Conservation (phyloP, 1,140 invertebrate genomes). For the Dolichoris vasculosae region DNA sequence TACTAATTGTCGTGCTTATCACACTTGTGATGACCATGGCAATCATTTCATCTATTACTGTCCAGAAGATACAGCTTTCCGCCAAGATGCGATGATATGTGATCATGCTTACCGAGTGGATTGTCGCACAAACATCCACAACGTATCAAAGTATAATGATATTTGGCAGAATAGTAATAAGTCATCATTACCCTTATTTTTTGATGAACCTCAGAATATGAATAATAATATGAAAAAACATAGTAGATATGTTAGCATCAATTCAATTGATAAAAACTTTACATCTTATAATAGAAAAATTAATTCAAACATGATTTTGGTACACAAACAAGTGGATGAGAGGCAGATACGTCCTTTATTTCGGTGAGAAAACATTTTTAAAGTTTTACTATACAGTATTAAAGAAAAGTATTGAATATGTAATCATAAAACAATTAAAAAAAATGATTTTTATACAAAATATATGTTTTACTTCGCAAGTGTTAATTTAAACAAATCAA, state of each 20-base stretch:
- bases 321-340: not conserved
- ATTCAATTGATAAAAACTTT: not conserved
- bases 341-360: no score
- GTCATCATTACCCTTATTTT: slow-evolving; percentile 5
- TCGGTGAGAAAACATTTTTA: no score
- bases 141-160: no score
- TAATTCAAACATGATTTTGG: no score
- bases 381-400: no score
- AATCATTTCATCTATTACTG: slow-evolving; percentile 74
- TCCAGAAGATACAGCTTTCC: slow-evolving; percentile 74
- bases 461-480: no score
- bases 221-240: slow-evolving; percentile 33
- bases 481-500: no score
- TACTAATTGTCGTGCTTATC: slow-evolving; percentile 73
- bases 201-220: slow-evolving; percentile 16
- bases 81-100: slow-evolving; percentile 74
- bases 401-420: no score
- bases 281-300: no score
- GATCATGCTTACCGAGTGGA: slow-evolving; percentile 75
- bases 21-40: slow-evolving; percentile 73
- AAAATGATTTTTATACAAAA: no score
- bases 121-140: slow-evolving; percentile 59
- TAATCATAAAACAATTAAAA: no score
- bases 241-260: slow-evolving; percentile 56
- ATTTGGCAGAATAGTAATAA: slow-evolving; percentile 11